Percentiles rank a stretch among this genome's conserved stretches.
Evolutionary conservation across 2,888 invertebrate genomes (phyloP).

Genomic region (Abscondita cerata): DNA sequence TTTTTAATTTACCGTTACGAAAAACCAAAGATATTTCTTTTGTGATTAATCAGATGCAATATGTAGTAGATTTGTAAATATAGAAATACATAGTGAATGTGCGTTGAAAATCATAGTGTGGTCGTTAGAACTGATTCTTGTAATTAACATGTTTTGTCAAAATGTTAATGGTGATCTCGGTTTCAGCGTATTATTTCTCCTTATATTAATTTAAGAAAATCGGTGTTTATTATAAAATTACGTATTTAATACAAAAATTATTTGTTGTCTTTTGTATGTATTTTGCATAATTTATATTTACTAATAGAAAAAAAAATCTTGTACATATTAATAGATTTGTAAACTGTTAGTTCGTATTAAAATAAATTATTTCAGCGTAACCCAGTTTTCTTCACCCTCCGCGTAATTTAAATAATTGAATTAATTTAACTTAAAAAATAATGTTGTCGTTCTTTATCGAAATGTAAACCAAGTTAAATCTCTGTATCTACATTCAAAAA

Average conservation of each 20-base stretch:
- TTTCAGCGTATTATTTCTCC: too few species aligned
- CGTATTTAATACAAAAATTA: background rate
- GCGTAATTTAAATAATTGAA: too few species aligned
- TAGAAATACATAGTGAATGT: slow-evolving; percentile 7
- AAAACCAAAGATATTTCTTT: slow-evolving; percentile 33
- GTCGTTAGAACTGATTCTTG: background rate
- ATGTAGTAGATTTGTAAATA: slow-evolving; percentile 21
- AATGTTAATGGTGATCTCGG: too few species aligned
- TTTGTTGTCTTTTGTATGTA: slow-evolving; percentile 11
- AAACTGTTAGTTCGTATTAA: slow-evolving; percentile 19
- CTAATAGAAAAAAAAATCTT: slow-evolving; percentile 1
- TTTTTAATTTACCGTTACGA: slow-evolving; percentile 5
- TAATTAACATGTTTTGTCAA: too few species aligned
- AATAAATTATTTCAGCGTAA: slow-evolving; percentile 21
- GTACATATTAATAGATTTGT: slow-evolving; percentile 20
- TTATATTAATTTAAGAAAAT: too few species aligned
- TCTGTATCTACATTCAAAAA: too few species aligned
- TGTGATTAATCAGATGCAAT: slow-evolving; percentile 32
- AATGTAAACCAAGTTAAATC: too few species aligned
- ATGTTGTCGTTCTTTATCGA: too few species aligned
- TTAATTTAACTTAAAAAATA: too few species aligned
- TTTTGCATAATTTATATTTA: slow-evolving; percentile 8
- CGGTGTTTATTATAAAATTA: background rate
- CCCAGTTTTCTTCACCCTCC: too few species aligned
- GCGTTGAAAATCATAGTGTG: slow-evolving; percentile 9